Evolutionary conservation across 30 jellyfish, hydroid and myxozoan genomes (phyloP).

Genomic region (Aurelia aurita): DNA sequence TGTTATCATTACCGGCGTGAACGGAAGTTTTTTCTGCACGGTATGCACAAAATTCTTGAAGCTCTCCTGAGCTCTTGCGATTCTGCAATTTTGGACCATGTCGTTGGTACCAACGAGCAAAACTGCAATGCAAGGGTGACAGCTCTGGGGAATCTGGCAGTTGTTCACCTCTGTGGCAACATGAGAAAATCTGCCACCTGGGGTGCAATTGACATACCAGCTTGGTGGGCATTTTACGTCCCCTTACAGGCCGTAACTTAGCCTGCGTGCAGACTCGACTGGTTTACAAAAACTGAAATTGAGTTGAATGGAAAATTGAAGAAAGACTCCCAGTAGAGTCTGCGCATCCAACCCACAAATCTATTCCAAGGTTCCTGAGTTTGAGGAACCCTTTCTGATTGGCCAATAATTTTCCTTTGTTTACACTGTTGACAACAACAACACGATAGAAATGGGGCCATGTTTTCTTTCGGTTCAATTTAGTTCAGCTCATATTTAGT

Average conservation of each 20-base stretch:
- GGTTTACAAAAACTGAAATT: too few species aligned
- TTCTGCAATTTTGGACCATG: background rate
- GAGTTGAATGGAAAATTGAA: too few species aligned
- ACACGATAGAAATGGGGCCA: too few species aligned
- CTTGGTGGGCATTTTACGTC: constrained; percentile 2
- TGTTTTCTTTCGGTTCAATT: too few species aligned
- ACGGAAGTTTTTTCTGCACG: constrained; percentile 5
- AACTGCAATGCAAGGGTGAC: constrained; percentile 1
- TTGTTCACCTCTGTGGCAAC: background rate
- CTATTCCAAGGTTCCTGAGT: constrained; percentile 17
- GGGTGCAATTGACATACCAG: constrained; percentile 42
- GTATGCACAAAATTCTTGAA: background rate
- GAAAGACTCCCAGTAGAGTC: too few species aligned
- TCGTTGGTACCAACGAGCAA: constrained; percentile 45
- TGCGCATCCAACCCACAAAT: too few species aligned
- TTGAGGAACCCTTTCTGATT: too few species aligned
- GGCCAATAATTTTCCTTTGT: too few species aligned
- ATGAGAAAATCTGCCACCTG: constrained; percentile 19
- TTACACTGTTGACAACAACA: too few species aligned
- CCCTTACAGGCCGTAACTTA: constrained; percentile 15
- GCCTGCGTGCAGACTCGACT: too few species aligned
- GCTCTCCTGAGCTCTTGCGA: background rate
- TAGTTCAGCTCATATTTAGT: too few species aligned
- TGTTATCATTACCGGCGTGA: background rate
- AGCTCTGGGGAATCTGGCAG: background rate